These are phyloP conservation scores for Oasisia sp. DNA, from an alignment of 2,888 invertebrate species.

Conservation along the genomic window DNA sequence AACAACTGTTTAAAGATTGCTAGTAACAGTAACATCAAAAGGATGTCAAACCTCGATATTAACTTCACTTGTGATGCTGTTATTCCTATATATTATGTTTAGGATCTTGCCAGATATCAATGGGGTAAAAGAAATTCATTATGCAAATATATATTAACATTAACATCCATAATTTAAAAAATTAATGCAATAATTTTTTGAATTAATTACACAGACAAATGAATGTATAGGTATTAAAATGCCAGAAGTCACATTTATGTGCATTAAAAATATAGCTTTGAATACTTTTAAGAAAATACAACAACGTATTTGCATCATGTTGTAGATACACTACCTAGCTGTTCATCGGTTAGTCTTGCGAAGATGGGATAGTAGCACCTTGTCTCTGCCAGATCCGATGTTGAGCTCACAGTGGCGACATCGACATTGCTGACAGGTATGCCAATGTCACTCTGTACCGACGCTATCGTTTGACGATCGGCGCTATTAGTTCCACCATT, in stretches of 20 bases:
- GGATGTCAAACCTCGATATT: neutral
- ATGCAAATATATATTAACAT: too few species aligned
- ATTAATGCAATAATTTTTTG: too few species aligned
- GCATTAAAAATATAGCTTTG: neutral
- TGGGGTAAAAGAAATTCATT: too few species aligned
- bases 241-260: neutral
- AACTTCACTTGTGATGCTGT: constrained; percentile 1
- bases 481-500: neutral
- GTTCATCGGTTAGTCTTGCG: neutral
- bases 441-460: neutral
- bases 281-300: neutral
- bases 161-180: too few species aligned
- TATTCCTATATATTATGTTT: neutral
- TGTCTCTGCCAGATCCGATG: neutral
- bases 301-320: neutral
- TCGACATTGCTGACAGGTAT: neutral
- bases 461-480: neutral
- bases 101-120: neutral
- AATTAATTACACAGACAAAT: neutral
- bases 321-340: neutral
- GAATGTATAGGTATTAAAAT: neutral
- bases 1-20: neutral
- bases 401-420: neutral
- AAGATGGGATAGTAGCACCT: constrained; percentile 4
- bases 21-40: neutral